A percentile compares a stretch with the other conserved stretches of the same genome.
These are phyloP conservation scores for Dendrocopos noguchii DNA, from an alignment of 2,113 vertebrate species.

Conservation along the genomic window DNA sequence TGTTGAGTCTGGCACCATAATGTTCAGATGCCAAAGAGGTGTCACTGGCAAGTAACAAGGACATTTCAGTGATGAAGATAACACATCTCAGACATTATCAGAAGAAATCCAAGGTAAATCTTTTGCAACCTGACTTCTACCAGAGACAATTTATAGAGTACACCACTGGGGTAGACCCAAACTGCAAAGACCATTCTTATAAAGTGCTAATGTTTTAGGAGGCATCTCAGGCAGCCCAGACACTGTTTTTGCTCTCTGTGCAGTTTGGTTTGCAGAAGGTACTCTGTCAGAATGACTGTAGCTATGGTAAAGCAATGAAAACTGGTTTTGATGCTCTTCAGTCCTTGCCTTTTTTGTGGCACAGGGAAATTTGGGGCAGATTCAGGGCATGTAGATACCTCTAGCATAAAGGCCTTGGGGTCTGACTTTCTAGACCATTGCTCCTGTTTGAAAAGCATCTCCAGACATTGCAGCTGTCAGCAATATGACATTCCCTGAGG, in stretches of 20 bases:
- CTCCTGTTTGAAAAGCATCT: neutral
- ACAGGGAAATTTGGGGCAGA: neutral
- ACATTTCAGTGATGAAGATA: neutral
- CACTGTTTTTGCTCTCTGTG: neutral
- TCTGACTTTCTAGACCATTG: neutral
- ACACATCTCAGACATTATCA: neutral
- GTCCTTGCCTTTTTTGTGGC: neutral
- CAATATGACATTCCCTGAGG: neutral
- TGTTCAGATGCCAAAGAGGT: neutral
- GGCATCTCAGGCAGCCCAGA: neutral
- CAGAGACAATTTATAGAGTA: neutral
- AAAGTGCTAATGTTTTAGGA: neutral
- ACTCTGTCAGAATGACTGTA: neutral
- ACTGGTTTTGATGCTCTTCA: neutral
- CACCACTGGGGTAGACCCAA: neutral
- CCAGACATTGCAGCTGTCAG: neutral
- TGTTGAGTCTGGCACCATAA: neutral
- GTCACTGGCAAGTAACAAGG: neutral
- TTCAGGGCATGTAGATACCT: neutral
- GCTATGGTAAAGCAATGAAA: neutral
- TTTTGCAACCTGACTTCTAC: neutral
- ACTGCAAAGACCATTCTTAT: neutral
- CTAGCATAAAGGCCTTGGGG: neutral
- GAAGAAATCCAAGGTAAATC: neutral
- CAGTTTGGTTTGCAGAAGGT: neutral